Base-by-base conservation (phyloP, 1,140 invertebrate genomes). In the Drosophila triauraria region DNA sequence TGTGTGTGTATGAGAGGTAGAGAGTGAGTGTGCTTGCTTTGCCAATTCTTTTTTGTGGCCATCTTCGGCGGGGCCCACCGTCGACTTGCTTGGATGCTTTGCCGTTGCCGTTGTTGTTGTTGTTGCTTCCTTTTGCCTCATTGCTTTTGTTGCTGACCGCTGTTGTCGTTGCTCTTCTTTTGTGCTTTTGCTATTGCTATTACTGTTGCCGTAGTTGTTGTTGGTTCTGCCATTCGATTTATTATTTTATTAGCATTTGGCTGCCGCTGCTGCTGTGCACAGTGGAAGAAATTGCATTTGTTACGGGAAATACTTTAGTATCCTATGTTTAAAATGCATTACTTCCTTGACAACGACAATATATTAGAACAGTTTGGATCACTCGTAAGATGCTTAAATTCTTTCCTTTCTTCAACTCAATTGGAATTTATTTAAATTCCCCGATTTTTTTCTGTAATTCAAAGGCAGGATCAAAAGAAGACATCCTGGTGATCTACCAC, bases 201-300 rank as follows among this genome's bases (percentile, higher is more conserved):
- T 35, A 35, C 32, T 35, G 32, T 35, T 4, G 32, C 32, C 32
- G 32, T 35, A 35, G 32, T 35, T 35, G 32, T 35, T 35, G 46
- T 59, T 35, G 63, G 42, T 69, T 57, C 25, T 78, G 75, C 74
- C 64, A 77, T 88, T 88, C 85, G 84, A 88, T 88, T 90, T 88
- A 88, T 88, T 87, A 87, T 88, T 84, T 84, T 88, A 88, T 88
- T 88, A 90, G 80, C 84, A 86, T 86, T 85, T 69, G 59, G 57
- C 58, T 82, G 63, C 59, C 63, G 57, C 42, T 43, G 27, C 27
- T 67, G 53, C 38, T 13, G 56, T 27, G 62, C 35, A 87, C 83
- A 78, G 71, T 88, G 83, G 80, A 53, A 15, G 63, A 47, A 59
- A 12, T 43, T 10, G 0, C 3, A 64, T 43, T 12, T 17, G 27